Conservation (phyloP, 2,888 invertebrate species). For the Phrixothrix hirtus region DNA sequence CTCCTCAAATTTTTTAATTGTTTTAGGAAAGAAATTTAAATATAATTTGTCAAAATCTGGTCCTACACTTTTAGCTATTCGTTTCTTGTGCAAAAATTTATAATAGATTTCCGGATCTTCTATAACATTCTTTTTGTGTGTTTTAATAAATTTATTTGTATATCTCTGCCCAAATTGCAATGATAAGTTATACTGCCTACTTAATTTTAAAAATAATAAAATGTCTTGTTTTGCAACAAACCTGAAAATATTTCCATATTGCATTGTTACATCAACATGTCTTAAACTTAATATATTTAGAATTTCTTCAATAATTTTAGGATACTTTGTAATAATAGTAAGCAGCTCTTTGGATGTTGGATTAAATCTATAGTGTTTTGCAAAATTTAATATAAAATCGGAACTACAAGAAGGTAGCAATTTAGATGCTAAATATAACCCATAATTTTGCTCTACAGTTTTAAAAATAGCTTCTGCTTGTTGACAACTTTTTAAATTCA, state of each 20-base stretch:
- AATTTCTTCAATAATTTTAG: constrained; percentile 13
- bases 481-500: constrained; percentile 11
- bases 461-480: constrained; percentile 21
- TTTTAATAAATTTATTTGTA: constrained; percentile 2
- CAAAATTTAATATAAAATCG: constrained; percentile 11
- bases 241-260: constrained; percentile 10
- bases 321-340: constrained; percentile 18
- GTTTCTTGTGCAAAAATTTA: constrained; percentile 8
- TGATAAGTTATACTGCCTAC: background rate
- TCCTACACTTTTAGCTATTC: constrained; percentile 9
- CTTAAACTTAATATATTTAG: constrained; percentile 4
- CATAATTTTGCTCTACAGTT: constrained; percentile 24
- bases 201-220: background rate
- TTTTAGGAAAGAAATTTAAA: constrained; percentile 12
- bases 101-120: background rate
- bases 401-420: constrained; percentile 21
- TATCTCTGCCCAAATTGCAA: constrained; percentile 3
- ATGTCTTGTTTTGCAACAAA: constrained; percentile 8
- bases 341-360: constrained; percentile 15
- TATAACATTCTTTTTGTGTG: constrained; percentile 2
- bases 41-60: constrained; percentile 9
- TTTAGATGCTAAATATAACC: constrained; percentile 23
- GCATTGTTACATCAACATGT: background rate
- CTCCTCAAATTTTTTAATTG: constrained; percentile 2
- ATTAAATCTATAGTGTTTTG: constrained; percentile 17